Conservation (phyloP, 2,113 vertebrate genomes). For the Solea solea region DNA sequence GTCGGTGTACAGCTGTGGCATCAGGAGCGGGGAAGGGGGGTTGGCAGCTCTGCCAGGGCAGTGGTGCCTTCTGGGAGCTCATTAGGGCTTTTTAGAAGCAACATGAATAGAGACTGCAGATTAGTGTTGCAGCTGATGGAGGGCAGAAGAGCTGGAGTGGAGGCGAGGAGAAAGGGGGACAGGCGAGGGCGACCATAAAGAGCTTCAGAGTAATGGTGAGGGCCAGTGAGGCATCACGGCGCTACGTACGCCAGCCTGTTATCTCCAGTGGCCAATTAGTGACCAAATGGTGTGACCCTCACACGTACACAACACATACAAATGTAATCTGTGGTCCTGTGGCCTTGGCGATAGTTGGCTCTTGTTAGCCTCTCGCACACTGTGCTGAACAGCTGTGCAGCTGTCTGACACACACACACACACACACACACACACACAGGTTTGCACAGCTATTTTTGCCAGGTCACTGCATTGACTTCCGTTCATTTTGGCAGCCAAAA, state of each 20-base stretch:
- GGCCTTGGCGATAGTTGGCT: slow-evolving; percentile 41
- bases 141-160: slow-evolving; percentile 26
- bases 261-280: slow-evolving; percentile 70
- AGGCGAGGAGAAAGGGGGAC: slow-evolving; percentile 26
- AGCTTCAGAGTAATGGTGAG: slow-evolving; percentile 22
- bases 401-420: slow-evolving; percentile 25
- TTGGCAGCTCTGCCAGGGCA: slow-evolving; percentile 42
- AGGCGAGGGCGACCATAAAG: slow-evolving; percentile 36
- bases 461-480: too few relatives aligned
- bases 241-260: slow-evolving; percentile 29
- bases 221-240: slow-evolving; percentile 32
- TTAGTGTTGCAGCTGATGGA: slow-evolving; percentile 43
- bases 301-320: slow-evolving; percentile 32
- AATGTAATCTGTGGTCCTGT: slow-evolving; percentile 46
- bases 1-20: background rate
- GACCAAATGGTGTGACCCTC: slow-evolving; percentile 33
- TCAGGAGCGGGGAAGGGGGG: slow-evolving; percentile 24
- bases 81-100: slow-evolving; percentile 62
- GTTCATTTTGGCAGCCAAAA: too few relatives aligned
- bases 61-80: slow-evolving; percentile 69
- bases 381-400: slow-evolving; percentile 50
- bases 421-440: slow-evolving; percentile 20
- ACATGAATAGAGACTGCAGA: slow-evolving; percentile 53
- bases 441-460: background rate
- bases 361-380: slow-evolving; percentile 47